Base-by-base conservation (phyloP, 2,888 invertebrate genomes). In the Tetragnatha montana region DNA sequence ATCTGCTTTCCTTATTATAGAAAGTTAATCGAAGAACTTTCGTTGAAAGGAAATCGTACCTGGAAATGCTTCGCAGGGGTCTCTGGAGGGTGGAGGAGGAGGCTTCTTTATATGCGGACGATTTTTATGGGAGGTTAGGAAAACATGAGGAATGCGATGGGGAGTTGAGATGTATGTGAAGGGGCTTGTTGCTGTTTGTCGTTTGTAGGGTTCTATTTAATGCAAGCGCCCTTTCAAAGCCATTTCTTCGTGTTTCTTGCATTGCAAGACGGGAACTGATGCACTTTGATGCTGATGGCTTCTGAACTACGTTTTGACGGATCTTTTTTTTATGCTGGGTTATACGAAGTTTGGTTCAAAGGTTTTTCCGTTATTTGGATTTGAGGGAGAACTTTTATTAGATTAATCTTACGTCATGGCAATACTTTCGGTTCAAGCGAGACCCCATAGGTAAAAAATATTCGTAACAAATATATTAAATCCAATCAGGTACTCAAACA, bases 11-110 rank as follows among this genome's bases (percentile, higher is more conserved):
- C 51, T 74, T 82, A 60, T 82, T 82, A 82, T 74, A 60, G 82
- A 73, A 82, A 82, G 82, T 82, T 82, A 73, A 82, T 82, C 74
- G 82, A 82, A 82, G 82, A 82, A 82, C 60, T 82, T 82, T 82
- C 74, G 7, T 0, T 82, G 82, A 82, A 82, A 71, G 21, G 60
- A 22, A 78, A 78, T 60, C 60, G 60, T 35, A 60, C 47, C 78
- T 78, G 8, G 60, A 71, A 81, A 81, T 70, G 21, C 50, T 71
- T 70, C n/a, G 81, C 17, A 47, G 68, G 70, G 70, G 35, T 47
- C 70, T 49, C 50, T 12, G 6, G 81, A 21, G 81, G 19, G n/a
- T n/a, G n/a, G n/a, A n/a, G n/a, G n/a, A n/a, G n/a, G 35, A 81
- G 0, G 47, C n/a, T 8, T 10, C 80, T 80, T 60, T 60, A n/a